These are phyloP conservation scores for Nemurella pictetii DNA, from an alignment of 2,888 invertebrate species.

Conservation along the genomic window DNA sequence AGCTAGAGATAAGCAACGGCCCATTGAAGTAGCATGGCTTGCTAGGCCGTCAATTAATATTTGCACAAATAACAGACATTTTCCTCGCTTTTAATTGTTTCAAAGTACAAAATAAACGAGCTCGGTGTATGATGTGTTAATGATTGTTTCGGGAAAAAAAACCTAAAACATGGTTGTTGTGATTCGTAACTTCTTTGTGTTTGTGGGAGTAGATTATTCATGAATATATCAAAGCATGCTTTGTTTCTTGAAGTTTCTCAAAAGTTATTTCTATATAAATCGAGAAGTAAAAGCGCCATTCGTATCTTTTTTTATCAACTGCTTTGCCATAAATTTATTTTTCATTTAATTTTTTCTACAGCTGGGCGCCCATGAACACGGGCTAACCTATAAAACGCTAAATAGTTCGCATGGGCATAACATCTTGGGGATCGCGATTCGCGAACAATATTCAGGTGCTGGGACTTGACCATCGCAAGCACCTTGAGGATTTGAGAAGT, in stretches of 20 bases:
- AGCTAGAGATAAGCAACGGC: too few species aligned
- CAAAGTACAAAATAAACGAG: background rate
- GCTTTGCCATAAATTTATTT: background rate
- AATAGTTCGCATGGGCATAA: background rate
- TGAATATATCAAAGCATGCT: too few species aligned
- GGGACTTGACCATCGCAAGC: background rate
- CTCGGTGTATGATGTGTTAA: background rate
- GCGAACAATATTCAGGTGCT: background rate
- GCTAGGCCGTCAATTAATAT: background rate
- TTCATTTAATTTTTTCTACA: background rate
- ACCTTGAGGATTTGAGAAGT: background rate
- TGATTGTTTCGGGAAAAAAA: background rate
- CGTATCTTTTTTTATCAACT: background rate
- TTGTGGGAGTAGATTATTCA: too few species aligned
- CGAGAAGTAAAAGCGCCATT: background rate
- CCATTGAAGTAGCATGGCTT: too few species aligned
- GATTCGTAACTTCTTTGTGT: background rate
- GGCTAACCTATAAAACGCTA: background rate
- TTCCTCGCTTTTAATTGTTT: background rate
- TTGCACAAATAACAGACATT: background rate
- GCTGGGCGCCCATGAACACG: background rate
- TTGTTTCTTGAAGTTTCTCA: background rate
- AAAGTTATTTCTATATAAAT: background rate
- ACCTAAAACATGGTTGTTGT: background rate
- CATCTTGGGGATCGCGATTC: background rate